Evolutionary conservation across 2,113 vertebrate species (phyloP).

Genomic region (Muntiacus reevesi): DNA sequence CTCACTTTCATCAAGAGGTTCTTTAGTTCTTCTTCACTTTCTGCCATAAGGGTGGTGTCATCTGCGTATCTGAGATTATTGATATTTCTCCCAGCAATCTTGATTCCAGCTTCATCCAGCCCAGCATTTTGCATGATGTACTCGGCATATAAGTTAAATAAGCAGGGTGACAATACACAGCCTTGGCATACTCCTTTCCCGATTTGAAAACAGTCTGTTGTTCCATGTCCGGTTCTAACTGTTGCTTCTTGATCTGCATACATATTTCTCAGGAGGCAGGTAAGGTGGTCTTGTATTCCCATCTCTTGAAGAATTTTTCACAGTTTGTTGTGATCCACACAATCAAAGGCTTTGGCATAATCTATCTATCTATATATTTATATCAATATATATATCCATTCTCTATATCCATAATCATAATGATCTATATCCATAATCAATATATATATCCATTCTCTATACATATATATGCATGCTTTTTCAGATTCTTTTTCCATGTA

Average conservation of each 20-base stretch:
- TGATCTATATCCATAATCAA: not conserved
- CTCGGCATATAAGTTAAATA: not conserved
- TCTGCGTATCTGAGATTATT: not conserved
- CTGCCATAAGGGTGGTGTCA: not conserved
- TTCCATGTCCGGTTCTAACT: not conserved
- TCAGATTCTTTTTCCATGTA: not conserved
- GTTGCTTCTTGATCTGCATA: not conserved
- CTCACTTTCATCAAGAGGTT: not conserved
- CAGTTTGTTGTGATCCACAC: not conserved
- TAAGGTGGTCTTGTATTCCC: not conserved
- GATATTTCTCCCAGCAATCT: not conserved
- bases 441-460: not conserved
- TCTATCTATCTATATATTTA: not conserved
- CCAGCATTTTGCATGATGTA: rapidly evolving
- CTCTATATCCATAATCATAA: not conserved
- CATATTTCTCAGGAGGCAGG: not conserved
- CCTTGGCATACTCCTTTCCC: not conserved
- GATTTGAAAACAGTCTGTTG: not conserved
- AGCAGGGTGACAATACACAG: not conserved
- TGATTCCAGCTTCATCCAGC: not conserved
- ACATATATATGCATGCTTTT: not conserved
- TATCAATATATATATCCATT: not conserved
- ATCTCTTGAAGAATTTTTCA: not conserved
- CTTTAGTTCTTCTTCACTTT: not conserved
- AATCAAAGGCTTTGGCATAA: not conserved